These are phyloP conservation scores for Zaprionus africanus DNA, from an alignment of 1,140 invertebrate genomes.

Conservation along the genomic window DNA sequence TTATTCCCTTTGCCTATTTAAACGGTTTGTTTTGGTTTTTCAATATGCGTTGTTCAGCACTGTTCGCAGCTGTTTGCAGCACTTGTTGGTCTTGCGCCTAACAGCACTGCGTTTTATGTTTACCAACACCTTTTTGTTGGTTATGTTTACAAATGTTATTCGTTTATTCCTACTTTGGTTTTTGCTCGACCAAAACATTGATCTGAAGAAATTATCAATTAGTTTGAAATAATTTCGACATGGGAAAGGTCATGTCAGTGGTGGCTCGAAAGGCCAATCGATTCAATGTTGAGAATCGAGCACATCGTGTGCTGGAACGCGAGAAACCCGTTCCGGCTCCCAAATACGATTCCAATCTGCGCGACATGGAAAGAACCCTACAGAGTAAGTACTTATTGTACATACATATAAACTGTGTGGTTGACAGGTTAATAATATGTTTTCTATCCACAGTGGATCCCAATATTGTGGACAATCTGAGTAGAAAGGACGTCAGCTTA, in stretches of 20 bases:
- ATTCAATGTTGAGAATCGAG: slow-evolving; percentile 90
- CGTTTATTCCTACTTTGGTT: slow-evolving; percentile 8
- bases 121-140: slow-evolving; percentile 59
- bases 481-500: slow-evolving; percentile 86
- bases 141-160: slow-evolving; percentile 65
- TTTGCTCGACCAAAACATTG: slow-evolving; percentile 4
- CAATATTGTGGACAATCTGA: slow-evolving; percentile 86
- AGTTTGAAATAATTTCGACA: slow-evolving; percentile 45
- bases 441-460: slow-evolving; percentile 86
- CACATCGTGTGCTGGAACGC: slow-evolving; percentile 87
- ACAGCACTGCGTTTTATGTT: background rate
- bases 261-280: slow-evolving; percentile 85
- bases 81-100: background rate
- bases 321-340: slow-evolving; percentile 89
- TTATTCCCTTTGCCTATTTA: background rate
- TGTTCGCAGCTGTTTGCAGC: slow-evolving; percentile 3
- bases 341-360: slow-evolving; percentile 86
- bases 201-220: slow-evolving; percentile 31
- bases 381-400: slow-evolving; percentile 84
- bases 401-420: background rate
- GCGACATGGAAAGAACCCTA: slow-evolving; percentile 87
- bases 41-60: slow-evolving; percentile 27
- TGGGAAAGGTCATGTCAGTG: slow-evolving; percentile 86
- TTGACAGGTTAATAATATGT: background rate
- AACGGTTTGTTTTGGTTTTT: slow-evolving; percentile 55